Conservation (phyloP, 1,140 invertebrate genomes). For the Caenorhabditis elegans region DNA sequence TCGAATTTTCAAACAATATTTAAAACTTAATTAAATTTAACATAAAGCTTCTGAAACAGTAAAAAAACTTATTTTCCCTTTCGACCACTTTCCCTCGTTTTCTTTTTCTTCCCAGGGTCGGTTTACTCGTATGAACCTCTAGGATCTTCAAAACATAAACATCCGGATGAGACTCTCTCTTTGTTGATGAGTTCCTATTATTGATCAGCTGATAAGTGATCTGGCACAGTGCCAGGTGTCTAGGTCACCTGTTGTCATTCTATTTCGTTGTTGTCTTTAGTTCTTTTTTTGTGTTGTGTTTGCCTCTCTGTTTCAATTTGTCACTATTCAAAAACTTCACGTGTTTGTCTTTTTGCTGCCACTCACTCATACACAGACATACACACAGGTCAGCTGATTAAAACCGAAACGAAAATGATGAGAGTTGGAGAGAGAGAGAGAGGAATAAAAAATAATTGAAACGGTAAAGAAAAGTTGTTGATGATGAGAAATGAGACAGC, state of each 20-base stretch:
- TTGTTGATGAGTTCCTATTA: neutral
- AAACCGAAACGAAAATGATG: neutral
- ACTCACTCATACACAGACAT: no score
- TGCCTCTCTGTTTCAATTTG: neutral
- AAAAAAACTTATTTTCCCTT: no score
- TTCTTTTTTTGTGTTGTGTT: neutral
- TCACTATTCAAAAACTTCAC: neutral
- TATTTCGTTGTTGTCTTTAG: neutral
- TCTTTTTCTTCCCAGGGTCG: no score
- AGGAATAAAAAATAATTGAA: neutral
- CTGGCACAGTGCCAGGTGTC: slow-evolving; percentile 24
- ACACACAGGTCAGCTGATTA: slow-evolving; percentile 23
- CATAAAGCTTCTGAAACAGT: no score
- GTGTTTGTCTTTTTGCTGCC: slow-evolving; percentile 27
- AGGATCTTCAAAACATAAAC: no score
- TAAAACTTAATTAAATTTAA: no score
- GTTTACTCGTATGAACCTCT: no score
- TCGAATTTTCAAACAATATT: no score
- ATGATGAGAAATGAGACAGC: neutral
- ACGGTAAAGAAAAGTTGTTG: neutral
- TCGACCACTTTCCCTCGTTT: no score
- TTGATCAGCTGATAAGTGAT: slow-evolving; percentile 19
- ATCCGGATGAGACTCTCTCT: neutral
- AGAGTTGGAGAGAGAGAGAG: neutral
- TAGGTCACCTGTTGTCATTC: neutral